Evolutionary conservation across 1,140 invertebrate species (phyloP).

Genomic region (Adoxophyes honmai): DNA sequence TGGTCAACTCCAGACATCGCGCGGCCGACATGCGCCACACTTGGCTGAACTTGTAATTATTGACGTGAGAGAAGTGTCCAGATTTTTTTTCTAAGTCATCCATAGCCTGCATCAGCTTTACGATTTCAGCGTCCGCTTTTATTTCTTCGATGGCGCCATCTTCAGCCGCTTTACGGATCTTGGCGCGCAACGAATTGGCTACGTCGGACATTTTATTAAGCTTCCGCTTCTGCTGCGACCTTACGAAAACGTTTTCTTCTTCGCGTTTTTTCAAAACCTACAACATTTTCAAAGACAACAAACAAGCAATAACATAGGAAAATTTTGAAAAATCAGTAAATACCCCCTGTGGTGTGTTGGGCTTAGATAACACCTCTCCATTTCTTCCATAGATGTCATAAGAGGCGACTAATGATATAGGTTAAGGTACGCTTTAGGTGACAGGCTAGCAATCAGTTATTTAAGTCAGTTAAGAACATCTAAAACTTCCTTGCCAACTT

Average conservation of each 20-base stretch:
- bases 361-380: too few species aligned
- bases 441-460: too few species aligned
- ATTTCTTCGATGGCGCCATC: constrained; percentile 76
- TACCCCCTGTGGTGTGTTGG: too few species aligned
- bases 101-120: constrained; percentile 81
- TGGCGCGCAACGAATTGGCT: constrained; percentile 80
- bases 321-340: too few species aligned
- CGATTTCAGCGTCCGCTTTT: constrained; percentile 79
- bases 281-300: too few species aligned
- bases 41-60: constrained; percentile 66
- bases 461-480: background rate
- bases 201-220: constrained; percentile 88
- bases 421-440: too few species aligned
- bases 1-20: constrained; percentile 33
- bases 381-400: too few species aligned
- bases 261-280: constrained; percentile 89
- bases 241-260: constrained; percentile 90
- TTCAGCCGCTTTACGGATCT: constrained; percentile 79
- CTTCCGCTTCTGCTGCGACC: constrained; percentile 88
- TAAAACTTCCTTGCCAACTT: background rate
- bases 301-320: too few species aligned
- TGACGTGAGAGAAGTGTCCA: constrained; percentile 79
- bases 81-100: constrained; percentile 82
- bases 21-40: constrained; percentile 60
- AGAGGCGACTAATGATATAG: too few species aligned